Conservation (phyloP, 2,113 vertebrate species). For the Proteles cristata region DNA sequence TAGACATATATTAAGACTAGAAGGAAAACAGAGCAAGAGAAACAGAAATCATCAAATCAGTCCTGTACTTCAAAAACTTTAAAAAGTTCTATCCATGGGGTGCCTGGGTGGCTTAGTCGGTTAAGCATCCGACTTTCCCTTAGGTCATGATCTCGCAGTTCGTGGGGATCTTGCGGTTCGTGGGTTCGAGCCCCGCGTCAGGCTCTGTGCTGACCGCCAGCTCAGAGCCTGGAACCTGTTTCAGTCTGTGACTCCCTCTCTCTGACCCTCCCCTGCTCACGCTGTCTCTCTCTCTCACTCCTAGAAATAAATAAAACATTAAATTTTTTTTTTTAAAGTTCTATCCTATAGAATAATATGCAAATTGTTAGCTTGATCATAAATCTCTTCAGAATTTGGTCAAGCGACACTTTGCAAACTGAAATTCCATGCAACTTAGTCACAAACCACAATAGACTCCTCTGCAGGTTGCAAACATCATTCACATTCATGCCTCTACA, state of each 20-base stretch:
- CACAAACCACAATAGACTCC: neutral
- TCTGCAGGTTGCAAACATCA: neutral
- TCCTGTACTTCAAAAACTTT: neutral
- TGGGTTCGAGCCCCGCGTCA: too few relatives aligned
- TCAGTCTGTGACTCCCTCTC: too few relatives aligned
- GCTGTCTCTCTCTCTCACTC: too few relatives aligned
- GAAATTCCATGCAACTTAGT: neutral
- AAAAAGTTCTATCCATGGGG: neutral
- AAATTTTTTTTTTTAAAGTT: neutral
- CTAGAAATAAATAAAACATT: too few relatives aligned
- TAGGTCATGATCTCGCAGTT: too few relatives aligned
- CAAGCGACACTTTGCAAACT: conserved; percentile 7
- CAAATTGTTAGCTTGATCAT: neutral
- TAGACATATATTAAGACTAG: neutral
- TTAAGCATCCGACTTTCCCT: too few relatives aligned
- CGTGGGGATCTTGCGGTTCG: too few relatives aligned
- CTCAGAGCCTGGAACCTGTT: too few relatives aligned
- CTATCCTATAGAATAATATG: neutral
- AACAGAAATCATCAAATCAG: neutral
- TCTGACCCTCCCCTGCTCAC: too few relatives aligned
- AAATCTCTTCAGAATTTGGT: neutral
- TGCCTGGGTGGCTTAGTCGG: too few relatives aligned
- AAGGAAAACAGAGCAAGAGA: conserved; percentile 36
- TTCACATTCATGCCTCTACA: neutral
- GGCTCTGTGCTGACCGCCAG: too few relatives aligned